phyloP scores from a whole-genome alignment of 2,888 invertebrate genomes.

The Iselma pallidipennis region DNA sequence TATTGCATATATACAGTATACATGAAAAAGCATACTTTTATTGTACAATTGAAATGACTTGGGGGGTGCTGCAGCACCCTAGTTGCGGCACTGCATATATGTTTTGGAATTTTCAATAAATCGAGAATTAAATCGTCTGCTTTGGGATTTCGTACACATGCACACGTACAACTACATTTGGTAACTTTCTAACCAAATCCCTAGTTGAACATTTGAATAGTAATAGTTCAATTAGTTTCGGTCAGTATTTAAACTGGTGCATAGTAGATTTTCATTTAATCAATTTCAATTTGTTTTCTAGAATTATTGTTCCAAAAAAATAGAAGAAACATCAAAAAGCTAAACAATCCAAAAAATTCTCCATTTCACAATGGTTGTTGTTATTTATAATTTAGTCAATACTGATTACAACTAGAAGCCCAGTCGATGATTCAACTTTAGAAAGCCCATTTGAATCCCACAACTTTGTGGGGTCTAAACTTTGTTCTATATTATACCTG shows the following conservation, averaged over 20 bases:
- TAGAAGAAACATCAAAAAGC: background rate
- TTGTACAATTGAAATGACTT: no score
- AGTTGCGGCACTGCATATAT: no score
- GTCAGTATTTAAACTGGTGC: slow-evolving; percentile 2
- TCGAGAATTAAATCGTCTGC: background rate
- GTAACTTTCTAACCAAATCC: slow-evolving; percentile 1
- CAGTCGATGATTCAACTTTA: no score
- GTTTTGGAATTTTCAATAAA: background rate
- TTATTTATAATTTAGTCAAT: no score
- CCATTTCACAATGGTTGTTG: background rate
- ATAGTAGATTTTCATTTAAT: slow-evolving; percentile 1
- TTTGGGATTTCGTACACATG: background rate
- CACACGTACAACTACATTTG: background rate
- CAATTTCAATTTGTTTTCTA: background rate
- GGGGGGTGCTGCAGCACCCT: no score
- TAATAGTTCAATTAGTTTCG: slow-evolving; percentile 1
- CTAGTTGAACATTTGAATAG: slow-evolving; percentile 1
- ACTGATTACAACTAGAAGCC: no score
- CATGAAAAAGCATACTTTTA: no score
- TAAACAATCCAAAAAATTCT: background rate
- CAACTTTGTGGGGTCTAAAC: no score
- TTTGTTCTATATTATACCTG: no score
- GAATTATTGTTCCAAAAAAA: background rate
- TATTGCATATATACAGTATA: no score
- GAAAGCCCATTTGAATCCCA: no score